These are phyloP conservation scores for Pagetopsis macropterus DNA, from an alignment of 2,797 vertebrate species.

Conservation along the genomic window DNA sequence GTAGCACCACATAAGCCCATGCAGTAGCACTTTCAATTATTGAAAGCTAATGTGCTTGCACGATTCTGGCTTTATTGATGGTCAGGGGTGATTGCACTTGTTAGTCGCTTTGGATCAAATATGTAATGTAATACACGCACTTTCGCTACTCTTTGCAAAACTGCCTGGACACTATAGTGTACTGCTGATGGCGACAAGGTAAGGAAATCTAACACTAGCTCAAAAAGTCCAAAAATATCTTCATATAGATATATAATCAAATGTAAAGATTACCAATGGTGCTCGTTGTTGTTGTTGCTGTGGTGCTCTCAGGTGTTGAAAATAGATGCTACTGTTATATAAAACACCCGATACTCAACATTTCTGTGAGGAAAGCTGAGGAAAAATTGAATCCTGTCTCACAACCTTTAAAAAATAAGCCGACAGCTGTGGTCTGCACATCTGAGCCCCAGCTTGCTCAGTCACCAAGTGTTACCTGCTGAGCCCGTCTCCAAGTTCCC, in stretches of 20 bases:
- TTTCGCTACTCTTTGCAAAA: background rate
- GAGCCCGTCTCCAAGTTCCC: conserved; percentile 51
- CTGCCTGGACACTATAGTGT: too few relatives aligned
- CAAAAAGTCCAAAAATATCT: background rate
- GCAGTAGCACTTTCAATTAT: too few relatives aligned
- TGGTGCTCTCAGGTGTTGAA: background rate
- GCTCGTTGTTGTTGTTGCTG: background rate
- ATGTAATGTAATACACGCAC: background rate
- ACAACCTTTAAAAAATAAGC: conserved; percentile 27
- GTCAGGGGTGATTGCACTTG: too few relatives aligned
- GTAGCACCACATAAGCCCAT: too few relatives aligned
- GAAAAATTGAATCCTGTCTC: conserved; percentile 9
- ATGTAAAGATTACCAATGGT: background rate
- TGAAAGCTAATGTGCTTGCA: too few relatives aligned
- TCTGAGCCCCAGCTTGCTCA: conserved; percentile 36
- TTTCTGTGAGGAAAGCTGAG: background rate
- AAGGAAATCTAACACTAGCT: background rate
- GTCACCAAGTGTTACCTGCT: conserved; percentile 49
- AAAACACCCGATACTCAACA: background rate
- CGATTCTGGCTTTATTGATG: too few relatives aligned
- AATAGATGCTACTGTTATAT: background rate
- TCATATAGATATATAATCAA: background rate
- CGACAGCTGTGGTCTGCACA: conserved; percentile 36
- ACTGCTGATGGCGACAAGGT: background rate
- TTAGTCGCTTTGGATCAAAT: too few relatives aligned